Conservation (phyloP, 2,797 vertebrate species). For the Simalia tracyae region DNA sequence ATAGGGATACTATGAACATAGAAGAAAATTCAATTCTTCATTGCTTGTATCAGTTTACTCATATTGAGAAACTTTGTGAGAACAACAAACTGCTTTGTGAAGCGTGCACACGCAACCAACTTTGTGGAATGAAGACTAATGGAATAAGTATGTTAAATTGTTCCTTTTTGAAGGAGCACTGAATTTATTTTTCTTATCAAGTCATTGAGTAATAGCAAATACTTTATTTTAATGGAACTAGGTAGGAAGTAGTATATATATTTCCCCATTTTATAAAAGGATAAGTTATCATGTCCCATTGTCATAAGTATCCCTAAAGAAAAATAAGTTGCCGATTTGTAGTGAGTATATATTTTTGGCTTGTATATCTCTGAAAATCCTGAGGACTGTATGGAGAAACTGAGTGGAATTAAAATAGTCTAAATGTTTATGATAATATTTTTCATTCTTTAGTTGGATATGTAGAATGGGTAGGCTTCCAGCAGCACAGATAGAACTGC, state of each 20-base stretch:
- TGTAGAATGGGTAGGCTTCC: not conserved
- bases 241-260: not conserved
- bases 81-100: slow-evolving; percentile 92
- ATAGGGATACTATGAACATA: slow-evolving; percentile 72
- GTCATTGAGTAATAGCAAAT: not conserved
- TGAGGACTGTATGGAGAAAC: not conserved
- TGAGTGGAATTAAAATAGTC: not conserved
- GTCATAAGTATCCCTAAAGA: not conserved
- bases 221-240: not conserved
- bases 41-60: slow-evolving; percentile 91
- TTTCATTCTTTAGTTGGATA: not conserved
- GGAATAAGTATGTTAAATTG: slow-evolving; percentile 69
- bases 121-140: slow-evolving; percentile 69
- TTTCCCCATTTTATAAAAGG: not conserved
- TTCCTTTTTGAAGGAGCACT: slow-evolving; percentile 8
- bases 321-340: not conserved
- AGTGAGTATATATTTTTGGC: not conserved
- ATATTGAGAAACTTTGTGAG: slow-evolving; percentile 86
- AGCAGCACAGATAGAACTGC: not conserved
- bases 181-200: not conserved
- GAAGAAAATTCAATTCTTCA: slow-evolving; percentile 87
- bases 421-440: not conserved
- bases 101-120: slow-evolving; percentile 81
- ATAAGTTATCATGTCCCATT: not conserved
- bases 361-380: not conserved